phyloP scores from a whole-genome alignment of 2,888 invertebrate genomes.

The Drosophila cracens region DNA sequence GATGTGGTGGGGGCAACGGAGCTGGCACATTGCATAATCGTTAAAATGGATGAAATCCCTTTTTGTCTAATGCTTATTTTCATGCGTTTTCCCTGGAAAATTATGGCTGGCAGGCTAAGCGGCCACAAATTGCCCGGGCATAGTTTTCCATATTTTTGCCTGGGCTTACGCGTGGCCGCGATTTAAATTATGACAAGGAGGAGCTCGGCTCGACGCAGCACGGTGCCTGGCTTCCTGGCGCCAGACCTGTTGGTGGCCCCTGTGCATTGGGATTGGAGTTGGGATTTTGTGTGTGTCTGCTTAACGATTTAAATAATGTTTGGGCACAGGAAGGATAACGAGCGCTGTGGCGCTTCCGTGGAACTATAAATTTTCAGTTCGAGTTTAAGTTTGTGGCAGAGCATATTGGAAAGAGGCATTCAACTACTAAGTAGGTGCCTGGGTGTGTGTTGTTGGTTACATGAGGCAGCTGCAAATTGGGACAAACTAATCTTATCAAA shows the following conservation, averaged over 20 bases:
- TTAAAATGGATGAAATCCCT: constrained; percentile 53
- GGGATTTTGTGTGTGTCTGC: constrained; percentile 41
- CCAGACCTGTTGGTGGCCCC: constrained; percentile 50
- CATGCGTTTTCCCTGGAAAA: constrained; percentile 73
- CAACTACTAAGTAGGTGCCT: constrained; percentile 15
- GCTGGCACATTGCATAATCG: constrained; percentile 53
- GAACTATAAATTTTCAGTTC: constrained; percentile 64
- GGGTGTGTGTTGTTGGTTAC: constrained; percentile 8
- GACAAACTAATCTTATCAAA: constrained; percentile 72
- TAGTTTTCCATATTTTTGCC: constrained; percentile 68
- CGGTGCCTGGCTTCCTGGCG: constrained; percentile 62
- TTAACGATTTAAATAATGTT: constrained; percentile 68
- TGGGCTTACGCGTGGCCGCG: constrained; percentile 63
- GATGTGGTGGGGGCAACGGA: background rate
- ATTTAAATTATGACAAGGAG: constrained; percentile 72
- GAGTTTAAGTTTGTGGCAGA: constrained; percentile 15
- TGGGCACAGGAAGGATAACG: constrained; percentile 66
- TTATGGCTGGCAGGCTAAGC: constrained; percentile 47
- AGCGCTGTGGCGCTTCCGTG: constrained; percentile 54
- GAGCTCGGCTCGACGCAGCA: constrained; percentile 23
- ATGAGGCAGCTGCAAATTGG: constrained; percentile 52
- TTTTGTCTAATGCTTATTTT: constrained; percentile 69
- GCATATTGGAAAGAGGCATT: constrained; percentile 36
- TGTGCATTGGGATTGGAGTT: constrained; percentile 16
- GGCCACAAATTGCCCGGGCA: constrained; percentile 52